Conservation (phyloP, 2,797 vertebrate species). For the Neoniphon sammara region DNA sequence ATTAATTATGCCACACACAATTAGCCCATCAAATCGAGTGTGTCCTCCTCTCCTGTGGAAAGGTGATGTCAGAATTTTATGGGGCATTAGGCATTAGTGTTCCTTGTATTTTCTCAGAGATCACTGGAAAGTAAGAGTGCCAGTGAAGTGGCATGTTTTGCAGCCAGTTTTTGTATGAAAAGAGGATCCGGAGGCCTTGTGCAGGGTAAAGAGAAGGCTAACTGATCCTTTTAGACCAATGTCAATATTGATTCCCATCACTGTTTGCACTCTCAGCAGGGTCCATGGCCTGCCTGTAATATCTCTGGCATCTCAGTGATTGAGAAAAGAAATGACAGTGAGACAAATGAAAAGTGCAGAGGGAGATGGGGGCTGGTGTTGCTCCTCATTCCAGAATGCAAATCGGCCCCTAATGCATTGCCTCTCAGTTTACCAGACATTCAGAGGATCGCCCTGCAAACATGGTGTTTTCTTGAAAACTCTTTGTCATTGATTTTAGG, state of each 20-base stretch:
- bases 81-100: constrained; percentile 79
- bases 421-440: constrained; percentile 27
- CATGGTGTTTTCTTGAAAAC: not conserved
- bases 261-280: constrained; percentile 74
- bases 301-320: constrained; percentile 70
- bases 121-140: constrained; percentile 60
- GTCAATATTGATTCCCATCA: constrained; percentile 81
- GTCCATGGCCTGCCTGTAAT: constrained; percentile 65
- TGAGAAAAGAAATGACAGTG: constrained; percentile 74
- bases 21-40: constrained; percentile 86
- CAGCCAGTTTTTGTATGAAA: constrained; percentile 67
- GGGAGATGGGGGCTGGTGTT: constrained; percentile 45
- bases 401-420: constrained; percentile 49
- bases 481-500: constrained; percentile 12
- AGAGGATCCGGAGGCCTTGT: constrained; percentile 45
- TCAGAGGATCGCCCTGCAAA: constrained; percentile 7
- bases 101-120: constrained; percentile 75
- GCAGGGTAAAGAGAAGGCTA: constrained; percentile 69
- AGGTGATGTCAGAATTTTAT: constrained; percentile 84
- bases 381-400: constrained; percentile 61
- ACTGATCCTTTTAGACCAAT: constrained; percentile 78
- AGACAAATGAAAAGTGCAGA: constrained; percentile 67
- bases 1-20: constrained; percentile 87
- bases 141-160: constrained; percentile 47
- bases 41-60: constrained; percentile 84